phyloP scores from a whole-genome alignment of 1,140 invertebrate species.

The Camponotus pennsylvanicus region DNA sequence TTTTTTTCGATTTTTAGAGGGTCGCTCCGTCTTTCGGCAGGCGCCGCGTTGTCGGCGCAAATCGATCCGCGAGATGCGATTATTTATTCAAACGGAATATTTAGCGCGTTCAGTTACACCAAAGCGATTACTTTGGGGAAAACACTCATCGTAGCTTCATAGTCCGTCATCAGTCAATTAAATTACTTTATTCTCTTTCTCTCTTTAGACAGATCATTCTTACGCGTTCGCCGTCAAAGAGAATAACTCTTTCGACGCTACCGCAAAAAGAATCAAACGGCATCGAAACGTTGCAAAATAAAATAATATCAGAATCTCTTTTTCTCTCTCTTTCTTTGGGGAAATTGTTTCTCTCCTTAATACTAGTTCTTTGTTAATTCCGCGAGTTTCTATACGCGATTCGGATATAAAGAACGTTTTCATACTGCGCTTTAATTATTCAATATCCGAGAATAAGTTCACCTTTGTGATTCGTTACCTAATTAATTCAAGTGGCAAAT shows the following conservation, averaged over 20 bases:
- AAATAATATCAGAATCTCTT: constrained; percentile 24
- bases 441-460: constrained; percentile 27
- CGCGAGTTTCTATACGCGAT: not conserved
- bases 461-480: constrained; percentile 69
- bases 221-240: constrained; percentile 4
- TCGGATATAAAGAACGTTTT: constrained; percentile 43
- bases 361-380: constrained; percentile 36
- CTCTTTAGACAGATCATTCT: not conserved
- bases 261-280: constrained; percentile 11
- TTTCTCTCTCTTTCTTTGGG: constrained; percentile 3
- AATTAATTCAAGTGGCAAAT: constrained; percentile 70
- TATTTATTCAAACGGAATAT: constrained; percentile 59
- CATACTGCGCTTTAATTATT: constrained; percentile 63
- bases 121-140: constrained; percentile 16
- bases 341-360: constrained; percentile 23
- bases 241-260: constrained; percentile 14
- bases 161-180: constrained; percentile 18
- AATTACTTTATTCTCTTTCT: not conserved
- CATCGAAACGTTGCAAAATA: constrained; percentile 25
- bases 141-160: constrained; percentile 16
- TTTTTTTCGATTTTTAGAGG: constrained; percentile 1
- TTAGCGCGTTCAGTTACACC: constrained; percentile 33
- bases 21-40: constrained; percentile 30
- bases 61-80: constrained; percentile 45
- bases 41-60: constrained; percentile 31